phyloP scores from a whole-genome alignment of 2,888 invertebrate species.

The Minunthozetes semirufus region DNA sequence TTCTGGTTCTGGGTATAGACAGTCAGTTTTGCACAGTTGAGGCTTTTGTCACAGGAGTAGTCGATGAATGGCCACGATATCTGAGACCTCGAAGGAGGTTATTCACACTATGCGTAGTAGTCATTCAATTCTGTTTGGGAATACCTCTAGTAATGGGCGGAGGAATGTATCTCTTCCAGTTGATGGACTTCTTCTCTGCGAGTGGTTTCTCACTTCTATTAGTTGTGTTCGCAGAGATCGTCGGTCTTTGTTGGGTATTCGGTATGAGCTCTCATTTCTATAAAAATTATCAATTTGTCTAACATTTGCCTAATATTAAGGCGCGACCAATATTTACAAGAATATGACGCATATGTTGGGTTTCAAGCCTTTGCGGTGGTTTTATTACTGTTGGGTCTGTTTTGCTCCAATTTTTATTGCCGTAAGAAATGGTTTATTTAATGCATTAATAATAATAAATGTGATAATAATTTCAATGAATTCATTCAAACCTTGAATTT shows the following conservation, averaged over 20 bases:
- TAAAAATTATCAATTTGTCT: neutral
- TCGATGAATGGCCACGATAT: constrained; percentile 42
- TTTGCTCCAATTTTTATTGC: constrained; percentile 74
- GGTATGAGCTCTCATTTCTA: constrained; percentile 48
- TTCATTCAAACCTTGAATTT: neutral
- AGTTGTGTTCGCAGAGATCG: constrained; percentile 83
- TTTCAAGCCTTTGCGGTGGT: constrained; percentile 65
- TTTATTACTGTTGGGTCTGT: constrained; percentile 77
- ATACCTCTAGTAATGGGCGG: constrained; percentile 85
- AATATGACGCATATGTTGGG: constrained; percentile 80
- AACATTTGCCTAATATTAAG: constrained; percentile 30
- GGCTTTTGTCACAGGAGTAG: constrained; percentile 42
- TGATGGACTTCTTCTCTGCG: constrained; percentile 79
- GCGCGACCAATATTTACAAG: constrained; percentile 61
- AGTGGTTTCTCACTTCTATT: constrained; percentile 72
- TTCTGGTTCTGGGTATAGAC: constrained; percentile 64
- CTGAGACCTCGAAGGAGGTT: constrained; percentile 39
- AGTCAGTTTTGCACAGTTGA: constrained; percentile 48
- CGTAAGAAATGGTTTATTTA: neutral
- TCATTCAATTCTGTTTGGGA: constrained; percentile 73
- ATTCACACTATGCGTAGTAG: constrained; percentile 62
- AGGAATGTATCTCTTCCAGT: constrained; percentile 75
- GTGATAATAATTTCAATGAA: neutral
- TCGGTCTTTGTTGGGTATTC: constrained; percentile 83
- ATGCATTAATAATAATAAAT: neutral